Percentiles rank a stretch among this genome's conserved stretches.
Evolutionary conservation across 92 coral and sea anemone species (phyloP).

Genomic region (Phenganax marumi): DNA sequence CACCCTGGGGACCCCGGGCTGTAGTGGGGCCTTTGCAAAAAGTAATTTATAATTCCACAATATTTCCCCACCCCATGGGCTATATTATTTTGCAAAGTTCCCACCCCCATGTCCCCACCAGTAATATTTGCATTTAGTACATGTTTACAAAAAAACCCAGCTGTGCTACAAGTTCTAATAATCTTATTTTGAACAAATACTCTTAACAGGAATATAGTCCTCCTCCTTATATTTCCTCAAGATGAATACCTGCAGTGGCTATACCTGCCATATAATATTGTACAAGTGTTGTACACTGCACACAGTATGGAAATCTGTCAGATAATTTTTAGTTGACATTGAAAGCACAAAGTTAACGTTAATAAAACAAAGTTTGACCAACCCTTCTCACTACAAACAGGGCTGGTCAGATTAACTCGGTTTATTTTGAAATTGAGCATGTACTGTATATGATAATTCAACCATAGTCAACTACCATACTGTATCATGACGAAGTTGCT

Average conservation of each 20-base stretch:
- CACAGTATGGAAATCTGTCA: neutral
- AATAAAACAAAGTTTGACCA: constrained; percentile 15
- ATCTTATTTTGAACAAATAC: constrained; percentile 1
- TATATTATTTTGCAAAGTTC: constrained; percentile 10
- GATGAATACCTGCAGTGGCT: constrained; percentile 1
- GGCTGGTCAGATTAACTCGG: neutral
- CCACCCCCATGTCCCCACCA: constrained; percentile 9
- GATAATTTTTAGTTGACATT: constrained; percentile 6
- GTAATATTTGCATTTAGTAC: constrained; percentile 3
- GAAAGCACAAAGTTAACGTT: neutral
- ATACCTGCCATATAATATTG: constrained; percentile 2
- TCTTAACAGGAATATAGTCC: constrained; percentile 8
- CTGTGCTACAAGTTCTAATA: constrained; percentile 6
- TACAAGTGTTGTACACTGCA: too few relatives aligned
- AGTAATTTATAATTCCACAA: neutral
- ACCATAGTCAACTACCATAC: too few relatives aligned
- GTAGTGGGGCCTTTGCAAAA: constrained; percentile 17
- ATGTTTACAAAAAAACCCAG: constrained; percentile 10
- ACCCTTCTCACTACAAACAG: neutral
- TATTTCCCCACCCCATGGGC: constrained; percentile 10
- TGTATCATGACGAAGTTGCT: too few relatives aligned
- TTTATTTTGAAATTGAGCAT: too few relatives aligned
- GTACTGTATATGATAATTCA: too few relatives aligned
- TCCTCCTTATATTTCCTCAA: constrained; percentile 10
- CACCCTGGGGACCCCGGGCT: constrained; percentile 14